Base-by-base conservation (phyloP, 2,797 vertebrate species). In the Danio choprae region DNA sequence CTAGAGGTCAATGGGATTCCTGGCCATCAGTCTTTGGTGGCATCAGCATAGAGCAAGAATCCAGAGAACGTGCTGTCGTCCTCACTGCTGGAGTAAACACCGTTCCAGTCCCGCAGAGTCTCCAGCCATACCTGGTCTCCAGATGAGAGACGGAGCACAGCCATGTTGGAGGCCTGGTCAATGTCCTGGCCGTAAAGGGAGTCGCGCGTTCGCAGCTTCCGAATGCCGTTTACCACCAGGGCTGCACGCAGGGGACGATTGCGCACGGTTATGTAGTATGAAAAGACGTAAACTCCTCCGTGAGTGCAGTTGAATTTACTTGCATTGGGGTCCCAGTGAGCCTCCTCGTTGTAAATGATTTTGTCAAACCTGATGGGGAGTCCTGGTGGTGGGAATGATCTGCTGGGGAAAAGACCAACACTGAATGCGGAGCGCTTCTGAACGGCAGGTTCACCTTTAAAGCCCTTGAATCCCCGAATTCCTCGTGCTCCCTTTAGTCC, bases 61-160 rank as follows among this genome's bases (percentile, higher is more conserved):
- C 97, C 97, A 0, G 96, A 95, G 84, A 99, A 99, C 59, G 96
- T 90, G 80, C 97, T 98, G 87, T 98, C 96, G 0, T 99, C 97
- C 83, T 99, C 97, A 0, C 93, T 92, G 13, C 97, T 95, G 56
- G 93, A 96, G 6, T 97, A 98, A 63, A 99, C 81, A 0, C 97
- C 97, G 5, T 98, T 98, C 97, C 97, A 98, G 84, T 98, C 97
- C 84, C 95, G 92, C 0, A 95, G 91, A 0, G 95, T 96, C 88
- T 99, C 97, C 86, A 99, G 88, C 97, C 97, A 99, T 80, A 99
- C 96, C 77, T 96, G 96, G 86, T 99, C 97, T 0, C 96, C 97
- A 0, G 75, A 87, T 0, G 65, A 88, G 69, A 99, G 88, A 84
- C 92, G 96, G 83, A 98, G 88, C 83, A 99, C 84, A 0, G 93